These are phyloP conservation scores for Drosophila nigromelanica DNA, from an alignment of 1,140 invertebrate genomes.

Conservation along the genomic window DNA sequence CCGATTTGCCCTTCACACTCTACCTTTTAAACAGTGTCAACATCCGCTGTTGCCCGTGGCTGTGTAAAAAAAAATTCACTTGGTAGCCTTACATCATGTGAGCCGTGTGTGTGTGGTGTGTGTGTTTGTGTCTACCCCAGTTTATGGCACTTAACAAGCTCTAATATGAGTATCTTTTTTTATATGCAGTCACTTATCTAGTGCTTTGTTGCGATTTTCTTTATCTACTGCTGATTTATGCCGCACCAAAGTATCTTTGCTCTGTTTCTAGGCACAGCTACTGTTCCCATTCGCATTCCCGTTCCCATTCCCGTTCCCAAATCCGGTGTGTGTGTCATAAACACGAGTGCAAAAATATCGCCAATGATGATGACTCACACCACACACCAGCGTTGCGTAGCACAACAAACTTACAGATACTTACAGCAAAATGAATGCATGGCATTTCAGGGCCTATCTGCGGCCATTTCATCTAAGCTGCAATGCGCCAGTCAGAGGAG, in stretches of 20 bases:
- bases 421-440: slow-evolving; percentile 29
- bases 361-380: slow-evolving; percentile 26
- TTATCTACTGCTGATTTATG: slow-evolving; percentile 70
- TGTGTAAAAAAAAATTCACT: neutral
- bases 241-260: slow-evolving; percentile 13
- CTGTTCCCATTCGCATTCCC: slow-evolving; percentile 34
- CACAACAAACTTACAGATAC: slow-evolving; percentile 40
- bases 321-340: slow-evolving; percentile 41
- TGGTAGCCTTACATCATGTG: slow-evolving; percentile 3
- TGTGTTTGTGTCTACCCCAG: slow-evolving; percentile 12
- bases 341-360: slow-evolving; percentile 27
- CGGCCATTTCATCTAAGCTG: slow-evolving; percentile 68
- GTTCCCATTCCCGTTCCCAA: neutral
- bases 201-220: slow-evolving; percentile 61
- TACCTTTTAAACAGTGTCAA: slow-evolving; percentile 25
- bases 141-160: slow-evolving; percentile 48
- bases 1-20: neutral
- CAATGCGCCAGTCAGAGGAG: slow-evolving; percentile 50
- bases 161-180: slow-evolving; percentile 47
- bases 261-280: slow-evolving; percentile 14
- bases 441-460: slow-evolving; percentile 51
- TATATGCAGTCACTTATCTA: slow-evolving; percentile 52
- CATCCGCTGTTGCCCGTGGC: slow-evolving; percentile 38
- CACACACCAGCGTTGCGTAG: neutral
- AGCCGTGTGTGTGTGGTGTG: neutral